Conservation (phyloP, 2,113 vertebrate genomes). For the Saccopteryx leptura region DNA sequence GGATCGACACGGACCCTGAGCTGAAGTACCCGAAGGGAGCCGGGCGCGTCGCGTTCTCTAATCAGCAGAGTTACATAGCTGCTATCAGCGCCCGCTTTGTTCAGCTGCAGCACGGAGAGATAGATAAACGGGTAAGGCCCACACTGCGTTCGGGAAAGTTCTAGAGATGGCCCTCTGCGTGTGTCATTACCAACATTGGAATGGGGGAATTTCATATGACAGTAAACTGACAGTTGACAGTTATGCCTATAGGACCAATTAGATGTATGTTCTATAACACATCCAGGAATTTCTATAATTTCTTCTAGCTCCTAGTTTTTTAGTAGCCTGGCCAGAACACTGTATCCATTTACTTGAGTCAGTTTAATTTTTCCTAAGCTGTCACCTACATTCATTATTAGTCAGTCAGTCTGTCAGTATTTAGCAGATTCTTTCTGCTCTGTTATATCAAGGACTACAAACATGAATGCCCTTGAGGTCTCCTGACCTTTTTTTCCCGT, state of each 20-base stretch:
- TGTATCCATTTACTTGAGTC: not conserved
- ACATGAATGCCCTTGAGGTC: not conserved
- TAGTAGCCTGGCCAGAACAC: not conserved
- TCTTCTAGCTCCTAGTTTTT: not conserved
- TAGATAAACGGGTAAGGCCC: conserved; percentile 99
- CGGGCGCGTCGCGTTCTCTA: conserved; percentile 98
- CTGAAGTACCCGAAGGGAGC: conserved; percentile 99
- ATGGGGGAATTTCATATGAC: not conserved
- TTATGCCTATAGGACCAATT: not conserved
- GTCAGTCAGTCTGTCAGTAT: not conserved
- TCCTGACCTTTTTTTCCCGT: not conserved
- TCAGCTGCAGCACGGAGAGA: conserved; percentile 99
- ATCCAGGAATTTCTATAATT: not conserved
- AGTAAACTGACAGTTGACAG: not conserved
- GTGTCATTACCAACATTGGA: conserved; percentile 6
- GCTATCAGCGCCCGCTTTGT: conserved; percentile 99
- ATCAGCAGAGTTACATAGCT: conserved; percentile 99
- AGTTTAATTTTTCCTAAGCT: conserved; percentile 21
- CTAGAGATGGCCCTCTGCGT: conserved; percentile 20
- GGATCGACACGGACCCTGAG: conserved; percentile 99
- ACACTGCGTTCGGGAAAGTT: conserved; percentile 11
- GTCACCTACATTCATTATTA: not conserved
- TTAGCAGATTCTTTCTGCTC: not conserved
- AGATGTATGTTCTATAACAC: not conserved
- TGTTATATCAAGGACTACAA: not conserved